phyloP scores from a whole-genome alignment of 1,140 invertebrate species.

The Aphelinus certus region DNA sequence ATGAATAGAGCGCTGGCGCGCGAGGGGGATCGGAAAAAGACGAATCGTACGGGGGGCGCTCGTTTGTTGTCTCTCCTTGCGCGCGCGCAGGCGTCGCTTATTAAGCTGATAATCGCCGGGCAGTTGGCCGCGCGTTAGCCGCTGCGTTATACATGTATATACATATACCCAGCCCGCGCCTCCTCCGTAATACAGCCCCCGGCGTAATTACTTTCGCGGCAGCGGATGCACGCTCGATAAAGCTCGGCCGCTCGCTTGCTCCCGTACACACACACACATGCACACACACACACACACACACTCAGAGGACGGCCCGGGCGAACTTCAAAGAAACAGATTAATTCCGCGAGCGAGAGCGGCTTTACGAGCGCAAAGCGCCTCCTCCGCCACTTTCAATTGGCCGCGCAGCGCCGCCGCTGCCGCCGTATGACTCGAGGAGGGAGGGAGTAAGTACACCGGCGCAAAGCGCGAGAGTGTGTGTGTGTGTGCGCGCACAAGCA shows the following conservation, averaged over 20 bases:
- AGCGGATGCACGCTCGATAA: slow-evolving; percentile 55
- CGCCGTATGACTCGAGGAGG: no score
- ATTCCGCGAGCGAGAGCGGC: background rate
- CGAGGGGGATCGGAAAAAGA: no score
- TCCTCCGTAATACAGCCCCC: slow-evolving; percentile 52
- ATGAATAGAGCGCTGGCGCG: no score
- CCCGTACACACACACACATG: no score
- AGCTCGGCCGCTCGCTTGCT: slow-evolving; percentile 18
- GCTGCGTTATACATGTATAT: background rate
- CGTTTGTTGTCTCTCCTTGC: no score
- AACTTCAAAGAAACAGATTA: slow-evolving; percentile 40
- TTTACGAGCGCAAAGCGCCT: slow-evolving; percentile 4
- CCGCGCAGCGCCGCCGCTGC: no score
- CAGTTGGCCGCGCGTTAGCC: slow-evolving; percentile 46
- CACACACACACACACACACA: no score
- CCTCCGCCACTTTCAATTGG: no score
- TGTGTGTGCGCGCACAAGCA: background rate
- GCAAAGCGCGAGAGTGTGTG: background rate
- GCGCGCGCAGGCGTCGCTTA: slow-evolving; percentile 58
- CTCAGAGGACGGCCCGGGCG: slow-evolving; percentile 4
- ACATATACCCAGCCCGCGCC: background rate
- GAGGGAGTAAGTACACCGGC: no score
- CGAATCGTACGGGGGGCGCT: no score
- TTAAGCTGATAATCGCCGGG: slow-evolving; percentile 62
- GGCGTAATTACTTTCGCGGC: slow-evolving; percentile 58